Evolutionary conservation across 2,113 vertebrate species (phyloP), one percentile per base, ranked within the genome.

Genomic region (Pardalotus punctatus): DNA sequence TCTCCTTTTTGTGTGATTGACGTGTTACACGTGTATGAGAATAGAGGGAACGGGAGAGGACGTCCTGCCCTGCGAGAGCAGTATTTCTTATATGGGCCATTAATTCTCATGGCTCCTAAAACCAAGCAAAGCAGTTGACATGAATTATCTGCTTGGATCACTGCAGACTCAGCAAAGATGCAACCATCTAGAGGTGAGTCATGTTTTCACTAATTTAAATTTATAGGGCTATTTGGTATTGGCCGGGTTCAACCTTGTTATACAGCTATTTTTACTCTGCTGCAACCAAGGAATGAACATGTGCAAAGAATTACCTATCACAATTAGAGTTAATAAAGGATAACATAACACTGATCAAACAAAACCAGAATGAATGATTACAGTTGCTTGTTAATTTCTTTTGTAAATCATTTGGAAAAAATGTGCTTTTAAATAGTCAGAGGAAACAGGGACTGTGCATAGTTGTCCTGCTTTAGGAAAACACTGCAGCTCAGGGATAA

Each of bases 151-250:
- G 2, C 54, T 87, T 43, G 54, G 40, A 83, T 94, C 67, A 25
- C 33, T 94, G 83, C 82, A 95, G 84, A 88, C 90, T 86, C 90
- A 94, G 94, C 90, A 96, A 94, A 93, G 90, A 94, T 57, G 60
- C 76, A 80, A 50, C 72, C 74, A 48, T 61, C 61, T 84, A 89
- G 85, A 93, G 48, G 71, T 77, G 47, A 95, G 81, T 77, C 71
- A 62, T 88, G 56, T 81, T 94, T 91, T 64, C 66, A 83, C 47
- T 92, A 70, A 83, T 88, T 94, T 88, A 74, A 93, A 90, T 88
- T 93, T 91, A 90, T 77, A 79, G 87, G 62, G 74, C 50, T 92
- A 28, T 83, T 92, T 91, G 60, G 58, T 67, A 57, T 50, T 94
- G 82, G 80, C 69, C 3, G 21, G 11, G 86, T 95, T 83, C 76